Evolutionary conservation across 2,113 vertebrate species (phyloP).

Genomic region (Antechinus stuartii): DNA sequence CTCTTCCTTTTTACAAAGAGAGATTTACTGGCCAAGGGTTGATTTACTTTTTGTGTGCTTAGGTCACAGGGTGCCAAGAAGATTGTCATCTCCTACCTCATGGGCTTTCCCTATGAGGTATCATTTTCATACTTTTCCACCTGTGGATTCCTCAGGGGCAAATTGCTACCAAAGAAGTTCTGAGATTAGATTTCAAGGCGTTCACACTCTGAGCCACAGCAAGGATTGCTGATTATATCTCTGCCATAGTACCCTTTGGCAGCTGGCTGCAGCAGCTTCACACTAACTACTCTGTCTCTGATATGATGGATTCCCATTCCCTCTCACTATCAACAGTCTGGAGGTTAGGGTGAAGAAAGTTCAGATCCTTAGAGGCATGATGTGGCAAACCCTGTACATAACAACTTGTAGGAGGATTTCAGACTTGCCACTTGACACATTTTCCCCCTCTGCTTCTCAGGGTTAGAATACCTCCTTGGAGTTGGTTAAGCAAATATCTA

Average conservation of each 20-base stretch:
- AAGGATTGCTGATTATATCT: not conserved
- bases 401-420: not conserved
- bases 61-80: not conserved
- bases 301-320: not conserved
- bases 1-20: constrained; percentile 58
- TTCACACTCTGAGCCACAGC: not conserved
- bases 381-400: not conserved
- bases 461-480: not conserved
- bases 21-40: constrained; percentile 13
- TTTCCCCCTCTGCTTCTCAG: not conserved
- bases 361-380: not conserved
- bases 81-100: not conserved
- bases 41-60: constrained; percentile 41
- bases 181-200: not conserved
- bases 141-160: not conserved
- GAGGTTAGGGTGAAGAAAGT: not conserved
- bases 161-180: not conserved
- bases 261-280: not conserved
- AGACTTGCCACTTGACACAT: not conserved
- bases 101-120: not conserved
- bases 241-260: not conserved
- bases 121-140: not conserved
- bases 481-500: not conserved
- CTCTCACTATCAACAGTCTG: not conserved
- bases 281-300: not conserved